Base-by-base conservation (phyloP, 2,113 vertebrate genomes). In the Sisor rabdophorus region DNA sequence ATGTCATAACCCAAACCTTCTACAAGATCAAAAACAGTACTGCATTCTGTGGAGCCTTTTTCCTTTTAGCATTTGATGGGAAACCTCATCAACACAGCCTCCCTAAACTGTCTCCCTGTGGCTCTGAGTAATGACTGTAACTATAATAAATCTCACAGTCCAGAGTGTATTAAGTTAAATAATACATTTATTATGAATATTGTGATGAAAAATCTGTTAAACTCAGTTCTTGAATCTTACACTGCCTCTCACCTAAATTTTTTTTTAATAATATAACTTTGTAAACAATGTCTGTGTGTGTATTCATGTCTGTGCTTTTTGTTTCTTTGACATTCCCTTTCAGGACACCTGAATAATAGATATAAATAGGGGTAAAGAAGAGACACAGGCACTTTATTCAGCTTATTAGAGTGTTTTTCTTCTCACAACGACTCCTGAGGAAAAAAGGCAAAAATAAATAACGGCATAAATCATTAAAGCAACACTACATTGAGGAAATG, bases 291-390 rank as follows among this genome's bases (percentile, higher is more conserved):
- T 67, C 71, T 47, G 48, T 71, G 78, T 81, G 78, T 78, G 68
- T 81, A 77, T 78, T 65, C 81, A 83, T 68, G 81, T 80, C 78
- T 79, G 74, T 73, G 77, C 77, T 61, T 30, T 44, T 60, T 56
- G 44, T 88, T 83, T 83, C 54, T 73, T 81, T 81, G 76, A 20
- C 24, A 74, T 68, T 84, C 70, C 80, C 77, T 68, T 75, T 79
- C 76, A 81, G 73, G 80, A 85, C 75, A 77, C 59, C 84, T 86
- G 75, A 88, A 87, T 86, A 71, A 87, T 82, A 83, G 69, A 87
- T 54, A 52, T 64, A 52, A 78, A 70, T 55, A 20, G 75, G 56
- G 71, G 70, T 53, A 55, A 63, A 48, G 69, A 59, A 83, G 58
- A 48, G n/a, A 72, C 65, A 65, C 32, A 30, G 68, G 36, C n/a